Percentiles rank a stretch among this genome's conserved stretches.
These are phyloP conservation scores for Nannospalax galili DNA, from an alignment of 2,113 vertebrate species.

Conservation along the genomic window DNA sequence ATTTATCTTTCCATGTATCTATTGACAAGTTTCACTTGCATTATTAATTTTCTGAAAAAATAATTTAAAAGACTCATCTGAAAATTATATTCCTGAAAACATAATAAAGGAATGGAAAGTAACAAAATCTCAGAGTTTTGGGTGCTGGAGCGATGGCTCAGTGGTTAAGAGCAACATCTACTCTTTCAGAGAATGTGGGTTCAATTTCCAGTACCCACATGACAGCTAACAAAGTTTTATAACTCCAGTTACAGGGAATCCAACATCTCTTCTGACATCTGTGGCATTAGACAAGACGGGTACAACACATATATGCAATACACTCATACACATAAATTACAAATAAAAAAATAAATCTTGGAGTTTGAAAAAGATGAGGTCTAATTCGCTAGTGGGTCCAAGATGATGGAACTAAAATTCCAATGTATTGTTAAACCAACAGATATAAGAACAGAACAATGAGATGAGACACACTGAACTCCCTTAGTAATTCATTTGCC, in stretches of 20 bases:
- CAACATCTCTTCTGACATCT: no score
- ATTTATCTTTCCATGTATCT: conserved; percentile 13
- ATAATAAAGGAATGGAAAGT: not conserved
- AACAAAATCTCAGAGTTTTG: not conserved
- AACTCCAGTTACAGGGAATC: no score
- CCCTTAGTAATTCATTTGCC: not conserved
- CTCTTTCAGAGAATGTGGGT: no score
- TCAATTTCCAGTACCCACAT: no score
- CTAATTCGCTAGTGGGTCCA: not conserved
- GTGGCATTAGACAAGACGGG: no score
- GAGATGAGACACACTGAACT: not conserved
- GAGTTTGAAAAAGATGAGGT: not conserved
- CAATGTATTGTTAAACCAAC: not conserved
- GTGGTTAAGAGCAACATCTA: no score
- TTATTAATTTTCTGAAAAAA: conserved; percentile 30
- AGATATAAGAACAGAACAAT: not conserved
- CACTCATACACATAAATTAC: no score
- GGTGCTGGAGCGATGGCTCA: no score
- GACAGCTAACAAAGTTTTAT: no score
- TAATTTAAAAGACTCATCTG: not conserved
- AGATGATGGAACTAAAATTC: not conserved
- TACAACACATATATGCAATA: no score
- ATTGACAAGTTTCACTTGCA: not conserved
- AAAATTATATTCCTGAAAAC: not conserved
- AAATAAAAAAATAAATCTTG: no score